Percentiles rank a stretch among this genome's conserved stretches.
Conservation (phyloP, 2,113 vertebrate genomes). For the Tragelaphus buxtoni region DNA sequence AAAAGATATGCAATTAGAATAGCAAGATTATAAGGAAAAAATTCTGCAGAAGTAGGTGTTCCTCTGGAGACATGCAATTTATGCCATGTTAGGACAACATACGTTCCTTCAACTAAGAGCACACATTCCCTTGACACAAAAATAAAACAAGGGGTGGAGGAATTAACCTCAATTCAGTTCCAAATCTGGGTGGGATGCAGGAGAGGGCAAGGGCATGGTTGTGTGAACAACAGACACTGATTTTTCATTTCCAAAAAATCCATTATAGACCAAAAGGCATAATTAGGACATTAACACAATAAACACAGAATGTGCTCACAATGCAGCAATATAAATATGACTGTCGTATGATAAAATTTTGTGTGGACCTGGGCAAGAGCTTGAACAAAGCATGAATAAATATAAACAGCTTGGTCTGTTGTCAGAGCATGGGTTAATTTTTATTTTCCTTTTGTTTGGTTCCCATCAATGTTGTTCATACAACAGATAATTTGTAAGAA, state of each 20-base stretch:
- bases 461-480: not conserved
- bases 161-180: not conserved
- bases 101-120: not conserved
- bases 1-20: constrained; percentile 8
- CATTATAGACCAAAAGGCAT: not conserved
- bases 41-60: not conserved
- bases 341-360: not conserved
- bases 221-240: not conserved
- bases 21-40: not conserved
- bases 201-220: not conserved
- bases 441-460: not conserved
- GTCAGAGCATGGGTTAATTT: not conserved
- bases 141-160: not conserved
- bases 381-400: not conserved
- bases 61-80: not conserved
- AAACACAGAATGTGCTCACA: not conserved
- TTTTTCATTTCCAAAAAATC: constrained; percentile 24
- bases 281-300: not conserved
- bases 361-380: not conserved
- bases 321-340: not conserved
- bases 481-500: constrained; percentile 52
- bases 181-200: not conserved
- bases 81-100: not conserved
- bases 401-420: not conserved
- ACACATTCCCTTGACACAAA: not conserved